phyloP scores from a whole-genome alignment of 2,888 invertebrate genomes.

The Pheosia gnoma region DNA sequence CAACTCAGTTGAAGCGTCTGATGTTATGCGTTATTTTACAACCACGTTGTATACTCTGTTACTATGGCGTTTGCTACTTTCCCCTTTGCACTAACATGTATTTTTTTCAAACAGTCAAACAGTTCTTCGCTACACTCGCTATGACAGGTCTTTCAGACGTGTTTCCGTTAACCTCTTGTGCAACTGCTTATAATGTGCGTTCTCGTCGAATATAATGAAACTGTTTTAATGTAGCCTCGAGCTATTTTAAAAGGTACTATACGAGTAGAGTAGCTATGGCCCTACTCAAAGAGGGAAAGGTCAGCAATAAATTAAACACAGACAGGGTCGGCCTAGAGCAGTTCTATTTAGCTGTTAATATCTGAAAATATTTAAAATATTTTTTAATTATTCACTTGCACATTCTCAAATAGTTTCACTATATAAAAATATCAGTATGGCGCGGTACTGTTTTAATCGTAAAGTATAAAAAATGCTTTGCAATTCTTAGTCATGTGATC shows the following conservation, averaged over 20 bases:
- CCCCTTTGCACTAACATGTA: constrained; percentile 33
- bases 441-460: too few species aligned
- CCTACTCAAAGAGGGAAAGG: constrained; percentile 19
- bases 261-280: constrained; percentile 16
- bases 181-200: constrained; percentile 22
- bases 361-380: neutral
- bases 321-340: constrained; percentile 4
- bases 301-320: constrained; percentile 24
- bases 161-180: constrained; percentile 36
- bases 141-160: constrained; percentile 27
- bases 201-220: constrained; percentile 21
- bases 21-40: too few species aligned
- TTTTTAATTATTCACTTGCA: neutral
- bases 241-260: constrained; percentile 30
- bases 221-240: constrained; percentile 34
- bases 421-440: too few species aligned
- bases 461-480: neutral
- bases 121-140: constrained; percentile 29
- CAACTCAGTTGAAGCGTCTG: too few species aligned
- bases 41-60: constrained; percentile 13
- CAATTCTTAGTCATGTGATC: constrained; percentile 8
- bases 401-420: too few species aligned
- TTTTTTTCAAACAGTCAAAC: constrained; percentile 36
- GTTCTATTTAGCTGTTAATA: neutral
- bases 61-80: constrained; percentile 35